Evolutionary conservation across 2,888 invertebrate species (phyloP), one percentile per base, ranked within the genome.

Genomic region (Synergus japonicus): DNA sequence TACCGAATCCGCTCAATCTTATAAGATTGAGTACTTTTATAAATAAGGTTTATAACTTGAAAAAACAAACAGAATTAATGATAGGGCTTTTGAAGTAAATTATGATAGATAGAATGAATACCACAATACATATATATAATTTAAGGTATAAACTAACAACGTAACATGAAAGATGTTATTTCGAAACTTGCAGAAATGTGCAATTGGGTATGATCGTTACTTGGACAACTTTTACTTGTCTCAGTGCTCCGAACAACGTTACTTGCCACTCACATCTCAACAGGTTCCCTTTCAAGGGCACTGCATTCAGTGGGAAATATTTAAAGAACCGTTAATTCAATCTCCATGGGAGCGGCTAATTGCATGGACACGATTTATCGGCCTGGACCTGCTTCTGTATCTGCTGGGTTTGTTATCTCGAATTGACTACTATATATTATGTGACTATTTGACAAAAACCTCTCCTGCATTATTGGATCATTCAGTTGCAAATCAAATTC

Each of bases 181-280:
- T 69, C 69, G 49, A 69, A 69, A 69, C 69, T 49, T 69, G 69
- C 69, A 69, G 49, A 69, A 69, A 69, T 69, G 22, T 67, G 69
- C 69, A 69, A 49, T 69, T 49, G 49, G 49, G 69, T 37, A 15
- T 69, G 49, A 69, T 69, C 69, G 49, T 69, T 69, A 69, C 29
- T 69, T 46, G 69, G 69, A 69, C 69, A 69, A 69, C 69, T 69
- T 69, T 69, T 69, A 69, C 69, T 29, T 22, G 46, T 22, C 46
- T 49, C 43, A 43, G 41, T 69, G 69, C 46, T 49, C 22, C 46
- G 29, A 69, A 69, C 46, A 69, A 69, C 69, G 49, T 29, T 49
- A 69, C 49, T 69, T 69, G 69, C 46, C 69, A 69, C 69, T 69
- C 69, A 69, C 49, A 49, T 69, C 18, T 65, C 41, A 46, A 46